Percentiles rank a stretch among this genome's conserved stretches.
Conservation (phyloP, 92 coral and sea anemone species). For the Galaxea fascicularis region DNA sequence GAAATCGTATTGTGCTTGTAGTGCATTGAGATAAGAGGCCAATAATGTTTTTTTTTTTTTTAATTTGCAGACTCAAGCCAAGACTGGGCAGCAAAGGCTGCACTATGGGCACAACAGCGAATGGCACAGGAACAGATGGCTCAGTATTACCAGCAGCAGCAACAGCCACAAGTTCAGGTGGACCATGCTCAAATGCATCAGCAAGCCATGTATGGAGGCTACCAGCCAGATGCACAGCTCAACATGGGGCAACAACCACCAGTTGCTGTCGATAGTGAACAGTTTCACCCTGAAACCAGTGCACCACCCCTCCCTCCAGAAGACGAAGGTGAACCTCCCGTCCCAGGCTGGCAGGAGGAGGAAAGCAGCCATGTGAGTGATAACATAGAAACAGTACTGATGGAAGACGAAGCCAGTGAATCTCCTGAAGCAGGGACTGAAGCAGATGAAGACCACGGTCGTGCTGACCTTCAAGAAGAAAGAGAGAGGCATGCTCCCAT, state of each 20-base stretch:
- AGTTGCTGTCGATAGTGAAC: conserved; percentile 33
- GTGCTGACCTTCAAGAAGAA: conserved; percentile 35
- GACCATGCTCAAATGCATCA: conserved; percentile 44
- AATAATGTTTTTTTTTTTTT: neutral
- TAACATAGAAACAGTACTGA: conserved; percentile 88
- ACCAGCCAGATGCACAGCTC: conserved; percentile 20
- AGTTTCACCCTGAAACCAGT: conserved; percentile 43
- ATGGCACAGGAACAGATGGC: conserved; percentile 88
- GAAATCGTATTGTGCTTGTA: no score
- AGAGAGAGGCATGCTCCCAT: conserved; percentile 56
- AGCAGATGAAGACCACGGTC: neutral
- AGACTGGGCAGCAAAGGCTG: conserved; percentile 98
- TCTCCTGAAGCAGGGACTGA: neutral
- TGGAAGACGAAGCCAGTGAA: conserved; percentile 87
- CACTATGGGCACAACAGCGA: conserved; percentile 97
- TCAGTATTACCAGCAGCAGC: conserved; percentile 79
- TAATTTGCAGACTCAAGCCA: conserved; percentile 77
- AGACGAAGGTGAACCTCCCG: conserved; percentile 65
- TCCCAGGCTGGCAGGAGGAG: conserved; percentile 57
- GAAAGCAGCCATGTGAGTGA: conserved; percentile 30
- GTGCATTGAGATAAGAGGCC: neutral
- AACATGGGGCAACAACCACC: conserved; percentile 44
- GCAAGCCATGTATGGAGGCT: conserved; percentile 34
- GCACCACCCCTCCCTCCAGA: conserved; percentile 87
- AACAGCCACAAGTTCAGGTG: conserved; percentile 22